These are phyloP conservation scores for Crioceris asparagi DNA, from an alignment of 2,888 invertebrate species.

Conservation along the genomic window DNA sequence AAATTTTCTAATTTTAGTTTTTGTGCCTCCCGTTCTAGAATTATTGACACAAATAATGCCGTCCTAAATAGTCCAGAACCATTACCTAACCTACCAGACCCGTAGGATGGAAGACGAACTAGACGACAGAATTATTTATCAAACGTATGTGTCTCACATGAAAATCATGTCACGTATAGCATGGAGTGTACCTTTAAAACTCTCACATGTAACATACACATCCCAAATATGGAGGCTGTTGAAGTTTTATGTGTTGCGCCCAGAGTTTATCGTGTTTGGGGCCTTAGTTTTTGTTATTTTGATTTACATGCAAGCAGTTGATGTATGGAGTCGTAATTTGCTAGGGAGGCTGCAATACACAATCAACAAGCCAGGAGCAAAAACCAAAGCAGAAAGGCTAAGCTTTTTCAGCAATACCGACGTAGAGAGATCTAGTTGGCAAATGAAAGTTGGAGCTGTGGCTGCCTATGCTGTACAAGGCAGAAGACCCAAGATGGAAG, in stretches of 20 bases:
- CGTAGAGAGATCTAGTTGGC: conserved; percentile 55
- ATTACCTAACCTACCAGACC: too few relatives aligned
- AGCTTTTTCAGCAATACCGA: conserved; percentile 46
- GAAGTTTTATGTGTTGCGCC: conserved; percentile 66
- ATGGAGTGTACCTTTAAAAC: conserved; percentile 65
- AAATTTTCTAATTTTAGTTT: too few relatives aligned
- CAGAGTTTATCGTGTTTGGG: conserved; percentile 67
- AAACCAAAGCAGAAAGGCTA: conserved; percentile 46
- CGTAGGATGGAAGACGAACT: conserved; percentile 78
- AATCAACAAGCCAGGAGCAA: conserved; percentile 45
- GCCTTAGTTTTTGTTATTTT: conserved; percentile 59
- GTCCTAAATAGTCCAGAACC: too few relatives aligned
- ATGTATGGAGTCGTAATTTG: conserved; percentile 63
- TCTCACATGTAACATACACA: conserved; percentile 46
- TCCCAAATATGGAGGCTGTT: conserved; percentile 70
- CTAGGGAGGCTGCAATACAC: conserved; percentile 60
- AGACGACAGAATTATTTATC: conserved; percentile 79
- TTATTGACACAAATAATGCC: too few relatives aligned
- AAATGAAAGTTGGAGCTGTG: conserved; percentile 60
- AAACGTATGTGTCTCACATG: conserved; percentile 78
- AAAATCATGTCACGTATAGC: conserved; percentile 73
- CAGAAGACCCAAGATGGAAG: conserved; percentile 85
- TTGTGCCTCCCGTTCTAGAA: too few relatives aligned
- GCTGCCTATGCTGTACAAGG: conserved; percentile 89
- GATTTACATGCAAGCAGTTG: conserved; percentile 73